Evolutionary conservation across 2,888 invertebrate species (phyloP).

Genomic region (Habroteleia sp.): DNA sequence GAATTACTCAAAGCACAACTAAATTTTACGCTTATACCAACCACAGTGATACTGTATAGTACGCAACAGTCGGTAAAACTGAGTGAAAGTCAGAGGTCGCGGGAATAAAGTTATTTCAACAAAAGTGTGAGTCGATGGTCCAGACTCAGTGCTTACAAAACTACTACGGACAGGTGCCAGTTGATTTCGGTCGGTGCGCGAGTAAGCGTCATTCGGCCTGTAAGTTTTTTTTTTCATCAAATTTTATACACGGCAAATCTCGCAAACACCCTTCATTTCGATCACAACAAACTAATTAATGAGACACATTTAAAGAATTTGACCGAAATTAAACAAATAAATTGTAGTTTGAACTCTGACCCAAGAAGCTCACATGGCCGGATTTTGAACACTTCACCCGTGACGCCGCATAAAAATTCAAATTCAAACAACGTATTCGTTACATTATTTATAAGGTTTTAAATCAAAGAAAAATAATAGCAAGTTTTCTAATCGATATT

Average conservation of each 20-base stretch:
- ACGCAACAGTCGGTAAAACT: slow-evolving; percentile 10
- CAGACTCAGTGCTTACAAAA: slow-evolving; percentile 45
- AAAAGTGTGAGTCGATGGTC: slow-evolving; percentile 53
- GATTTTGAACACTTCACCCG: slow-evolving; percentile 12
- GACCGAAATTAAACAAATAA: background rate
- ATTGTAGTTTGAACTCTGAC: background rate
- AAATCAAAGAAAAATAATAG: background rate
- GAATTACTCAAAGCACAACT: no score
- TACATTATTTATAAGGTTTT: background rate
- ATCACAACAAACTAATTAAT: background rate
- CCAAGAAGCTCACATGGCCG: slow-evolving; percentile 13
- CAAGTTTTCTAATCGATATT: background rate
- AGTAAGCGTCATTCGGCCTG: slow-evolving; percentile 26
- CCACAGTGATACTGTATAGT: no score
- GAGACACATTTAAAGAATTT: background rate
- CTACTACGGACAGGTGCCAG: slow-evolving; percentile 55
- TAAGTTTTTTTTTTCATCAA: slow-evolving; percentile 30
- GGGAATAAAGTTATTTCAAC: slow-evolving; percentile 8
- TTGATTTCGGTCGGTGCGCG: slow-evolving; percentile 53
- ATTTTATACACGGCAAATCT: slow-evolving; percentile 4
- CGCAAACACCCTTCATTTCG: background rate
- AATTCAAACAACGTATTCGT: background rate
- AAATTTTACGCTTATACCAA: no score
- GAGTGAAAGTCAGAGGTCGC: slow-evolving; percentile 14
- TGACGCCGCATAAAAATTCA: background rate